Evolutionary conservation across 1,140 invertebrate species (phyloP).

Genomic region (Trinorchestia longiramus): DNA sequence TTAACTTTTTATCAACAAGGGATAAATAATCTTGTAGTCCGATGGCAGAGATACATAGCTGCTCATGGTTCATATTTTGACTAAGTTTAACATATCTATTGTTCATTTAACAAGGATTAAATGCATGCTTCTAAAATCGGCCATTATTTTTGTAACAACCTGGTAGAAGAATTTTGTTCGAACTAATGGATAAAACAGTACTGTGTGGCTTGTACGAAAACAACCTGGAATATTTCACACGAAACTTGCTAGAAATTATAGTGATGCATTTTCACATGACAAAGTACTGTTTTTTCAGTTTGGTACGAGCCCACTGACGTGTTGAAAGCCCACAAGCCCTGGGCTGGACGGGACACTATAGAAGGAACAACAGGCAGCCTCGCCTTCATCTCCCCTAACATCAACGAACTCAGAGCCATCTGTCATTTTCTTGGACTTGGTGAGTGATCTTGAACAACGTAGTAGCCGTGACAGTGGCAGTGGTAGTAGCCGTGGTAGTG

Average conservation of each 20-base stretch:
- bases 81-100: too few species aligned
- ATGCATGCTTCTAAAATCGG: too few species aligned
- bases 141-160: background rate
- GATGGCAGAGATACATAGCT: too few species aligned
- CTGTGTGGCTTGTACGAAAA: too few species aligned
- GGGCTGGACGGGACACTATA: background rate
- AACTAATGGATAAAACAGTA: too few species aligned
- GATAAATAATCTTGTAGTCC: too few species aligned
- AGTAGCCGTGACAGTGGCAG: too few species aligned
- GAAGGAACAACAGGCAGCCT: background rate
- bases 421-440: background rate
- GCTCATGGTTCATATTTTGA: too few species aligned
- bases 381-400: background rate
- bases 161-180: background rate
- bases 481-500: too few species aligned
- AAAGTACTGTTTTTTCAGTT: constrained; percentile 39
- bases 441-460: background rate
- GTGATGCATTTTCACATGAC: background rate
- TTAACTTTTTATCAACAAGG: too few species aligned
- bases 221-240: background rate
- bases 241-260: background rate
- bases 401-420: constrained; percentile 16
- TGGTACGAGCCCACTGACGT: constrained; percentile 56
- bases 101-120: too few species aligned
- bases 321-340: constrained; percentile 41